These are phyloP conservation scores for Stegastes partitus DNA, from an alignment of 2,113 vertebrate genomes.

Conservation along the genomic window DNA sequence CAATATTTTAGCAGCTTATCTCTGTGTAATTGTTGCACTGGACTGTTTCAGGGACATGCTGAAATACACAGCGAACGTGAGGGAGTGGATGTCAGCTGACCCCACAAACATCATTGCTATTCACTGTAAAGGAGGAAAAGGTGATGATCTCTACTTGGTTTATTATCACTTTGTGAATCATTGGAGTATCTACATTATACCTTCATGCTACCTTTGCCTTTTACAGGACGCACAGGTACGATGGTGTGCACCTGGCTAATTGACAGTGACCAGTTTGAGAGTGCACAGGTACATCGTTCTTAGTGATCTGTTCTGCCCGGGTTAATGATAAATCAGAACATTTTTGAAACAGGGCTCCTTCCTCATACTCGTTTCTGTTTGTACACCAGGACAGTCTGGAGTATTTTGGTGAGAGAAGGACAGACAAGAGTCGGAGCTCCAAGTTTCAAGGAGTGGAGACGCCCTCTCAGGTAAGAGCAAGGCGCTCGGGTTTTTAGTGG, in stretches of 20 bases:
- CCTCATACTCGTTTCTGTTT: not conserved
- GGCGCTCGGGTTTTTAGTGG: not conserved
- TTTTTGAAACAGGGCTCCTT: not conserved
- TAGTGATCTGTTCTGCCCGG: not conserved
- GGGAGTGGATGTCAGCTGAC: slow-evolving; percentile 91
- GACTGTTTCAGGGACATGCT: slow-evolving; percentile 89
- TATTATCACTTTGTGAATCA: not conserved
- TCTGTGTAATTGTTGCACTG: not conserved
- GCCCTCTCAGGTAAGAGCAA: slow-evolving; percentile 90
- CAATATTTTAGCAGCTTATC: not conserved
- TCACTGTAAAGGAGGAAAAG: slow-evolving; percentile 98
- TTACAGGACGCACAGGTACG: slow-evolving; percentile 93
- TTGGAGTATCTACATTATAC: not conserved
- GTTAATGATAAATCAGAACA: not conserved
- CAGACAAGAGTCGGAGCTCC: slow-evolving; percentile 90
- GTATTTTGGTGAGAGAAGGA: slow-evolving; percentile 94
- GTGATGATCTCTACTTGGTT: slow-evolving; percentile 69
- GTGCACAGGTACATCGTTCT: slow-evolving; percentile 87
- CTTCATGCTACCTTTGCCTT: slow-evolving; percentile 8
- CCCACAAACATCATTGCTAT: slow-evolving; percentile 89
- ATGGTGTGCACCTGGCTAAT: slow-evolving; percentile 94
- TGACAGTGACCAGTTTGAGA: slow-evolving; percentile 90
- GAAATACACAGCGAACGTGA: slow-evolving; percentile 88
- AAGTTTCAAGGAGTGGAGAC: slow-evolving; percentile 98
- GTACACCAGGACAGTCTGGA: slow-evolving; percentile 88